Conservation (phyloP, 1,140 invertebrate species). For the Lordiphosa stackelbergi region DNA sequence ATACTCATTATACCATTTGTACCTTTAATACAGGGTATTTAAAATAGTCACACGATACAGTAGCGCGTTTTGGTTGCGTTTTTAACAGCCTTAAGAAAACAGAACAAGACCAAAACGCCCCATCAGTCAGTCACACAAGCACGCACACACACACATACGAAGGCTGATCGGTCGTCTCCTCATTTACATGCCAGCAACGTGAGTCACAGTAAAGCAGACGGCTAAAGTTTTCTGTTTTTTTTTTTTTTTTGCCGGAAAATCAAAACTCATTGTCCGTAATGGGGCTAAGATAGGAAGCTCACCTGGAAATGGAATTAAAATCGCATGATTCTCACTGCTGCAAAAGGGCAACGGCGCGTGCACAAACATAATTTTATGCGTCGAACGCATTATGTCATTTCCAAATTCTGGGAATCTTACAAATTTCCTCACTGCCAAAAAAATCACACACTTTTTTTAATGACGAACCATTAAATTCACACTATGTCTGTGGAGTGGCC, state of each 20-base stretch:
- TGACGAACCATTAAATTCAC: constrained; percentile 64
- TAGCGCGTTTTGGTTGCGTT: constrained; percentile 39
- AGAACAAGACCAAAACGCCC: constrained; percentile 21
- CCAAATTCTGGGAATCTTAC: constrained; percentile 48
- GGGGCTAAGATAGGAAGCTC: constrained; percentile 19
- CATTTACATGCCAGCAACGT: constrained; percentile 65
- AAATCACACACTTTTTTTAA: constrained; percentile 36
- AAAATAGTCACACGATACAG: constrained; percentile 66
- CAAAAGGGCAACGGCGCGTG: constrained; percentile 2
- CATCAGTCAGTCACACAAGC: constrained; percentile 36
- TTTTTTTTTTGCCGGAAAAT: constrained; percentile 30
- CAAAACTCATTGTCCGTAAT: constrained; percentile 43
- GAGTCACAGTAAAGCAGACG: constrained; percentile 43
- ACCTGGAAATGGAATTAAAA: constrained; percentile 16
- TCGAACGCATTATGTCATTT: constrained; percentile 55
- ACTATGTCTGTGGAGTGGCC: constrained; percentile 22
- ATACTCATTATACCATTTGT: no score
- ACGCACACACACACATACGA: constrained; percentile 6
- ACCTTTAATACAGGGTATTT: constrained; percentile 14
- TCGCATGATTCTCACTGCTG: constrained; percentile 23
- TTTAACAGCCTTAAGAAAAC: constrained; percentile 5
- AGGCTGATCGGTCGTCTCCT: constrained; percentile 28
- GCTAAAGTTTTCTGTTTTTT: constrained; percentile 23
- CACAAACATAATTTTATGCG: constrained; percentile 56
- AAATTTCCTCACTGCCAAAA: constrained; percentile 27